Evolutionary conservation across 2,888 invertebrate species (phyloP), one percentile per base, ranked within the genome.

Genomic region (Eristalis arbustorum): DNA sequence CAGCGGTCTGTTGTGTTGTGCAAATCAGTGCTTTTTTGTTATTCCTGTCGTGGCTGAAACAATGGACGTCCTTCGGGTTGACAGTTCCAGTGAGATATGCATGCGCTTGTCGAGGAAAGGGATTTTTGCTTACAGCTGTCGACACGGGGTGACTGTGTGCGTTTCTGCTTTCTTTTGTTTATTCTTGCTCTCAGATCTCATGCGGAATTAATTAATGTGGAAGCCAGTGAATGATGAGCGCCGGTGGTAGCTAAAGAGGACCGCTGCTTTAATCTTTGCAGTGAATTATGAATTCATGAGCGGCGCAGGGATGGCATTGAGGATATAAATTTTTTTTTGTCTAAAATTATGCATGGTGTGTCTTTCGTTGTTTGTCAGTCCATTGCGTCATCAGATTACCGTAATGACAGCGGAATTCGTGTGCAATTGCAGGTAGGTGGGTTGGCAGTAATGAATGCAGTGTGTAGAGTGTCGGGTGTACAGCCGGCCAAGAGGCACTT

Each of bases 201-300:
- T 72, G 75, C 71, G 68, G 75, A 79, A 84, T 84, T 84, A 84
- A 84, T 80, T 84, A 84, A 84, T 80, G 80, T 84, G 84, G 84
- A 80, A 84, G 79, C 75, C 78, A 78, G 74, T 84, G 74, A 78
- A 84, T 62, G 28, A 11, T 37, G 74, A 56, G 66, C 18, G 25
- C 59, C 37, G 42, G 31, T 18, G 22, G 37, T 61, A 40, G 22
- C 13, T 59, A 25, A 59, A 23, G 11, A 31, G 31, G 8, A 13
- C 25, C 25, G 59, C 13, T 14, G 59, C 18, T 49, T 59, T 13
- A 28, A 59, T 59, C 59, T 59, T 13, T 14, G 25, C 59, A 25
- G 59, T 25, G 59, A 59, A 25, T 59, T 59, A 25, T 59, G 25
- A 59, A 59, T 59, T 23, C 59, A 59, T 59, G 25, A 49, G 18